phyloP scores from a whole-genome alignment of 1,140 invertebrate species.

The Portunus trituberculatus region DNA sequence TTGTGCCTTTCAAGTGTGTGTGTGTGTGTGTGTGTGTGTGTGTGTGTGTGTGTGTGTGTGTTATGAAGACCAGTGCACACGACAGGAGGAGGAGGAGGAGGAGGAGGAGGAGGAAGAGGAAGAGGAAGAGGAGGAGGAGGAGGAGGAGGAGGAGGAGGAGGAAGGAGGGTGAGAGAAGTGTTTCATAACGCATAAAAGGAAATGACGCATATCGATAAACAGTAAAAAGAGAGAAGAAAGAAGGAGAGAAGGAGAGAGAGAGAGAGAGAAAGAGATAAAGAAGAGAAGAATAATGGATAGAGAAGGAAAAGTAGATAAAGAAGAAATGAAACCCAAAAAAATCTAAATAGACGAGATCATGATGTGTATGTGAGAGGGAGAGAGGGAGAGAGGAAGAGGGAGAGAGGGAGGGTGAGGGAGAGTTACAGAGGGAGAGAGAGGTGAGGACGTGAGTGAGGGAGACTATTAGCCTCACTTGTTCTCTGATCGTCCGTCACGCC shows the following conservation, averaged over 20 bases:
- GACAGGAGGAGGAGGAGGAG: neutral
- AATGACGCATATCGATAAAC: neutral
- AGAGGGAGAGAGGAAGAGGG: neutral
- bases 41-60: neutral
- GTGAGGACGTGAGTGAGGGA: neutral
- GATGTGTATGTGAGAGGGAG: no score
- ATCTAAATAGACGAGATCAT: no score
- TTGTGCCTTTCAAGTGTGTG: neutral
- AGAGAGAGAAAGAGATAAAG: neutral
- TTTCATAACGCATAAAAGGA: neutral
- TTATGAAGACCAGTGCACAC: neutral
- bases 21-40: neutral
- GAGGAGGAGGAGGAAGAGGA: neutral
- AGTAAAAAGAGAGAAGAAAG: neutral
- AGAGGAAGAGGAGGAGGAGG: neutral
- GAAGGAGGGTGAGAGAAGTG: neutral
- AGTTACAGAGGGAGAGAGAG: neutral
- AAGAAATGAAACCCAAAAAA: neutral
- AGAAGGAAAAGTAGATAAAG: neutral
- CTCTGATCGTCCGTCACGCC: neutral
- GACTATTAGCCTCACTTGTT: neutral
- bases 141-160: slow-evolving; percentile 7
- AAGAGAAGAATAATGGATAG: neutral
- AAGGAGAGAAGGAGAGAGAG: slow-evolving; percentile 12
- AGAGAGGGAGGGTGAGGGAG: neutral